Base-by-base conservation (phyloP, 2,888 invertebrate genomes). In the Acrobeloides nanus region DNA sequence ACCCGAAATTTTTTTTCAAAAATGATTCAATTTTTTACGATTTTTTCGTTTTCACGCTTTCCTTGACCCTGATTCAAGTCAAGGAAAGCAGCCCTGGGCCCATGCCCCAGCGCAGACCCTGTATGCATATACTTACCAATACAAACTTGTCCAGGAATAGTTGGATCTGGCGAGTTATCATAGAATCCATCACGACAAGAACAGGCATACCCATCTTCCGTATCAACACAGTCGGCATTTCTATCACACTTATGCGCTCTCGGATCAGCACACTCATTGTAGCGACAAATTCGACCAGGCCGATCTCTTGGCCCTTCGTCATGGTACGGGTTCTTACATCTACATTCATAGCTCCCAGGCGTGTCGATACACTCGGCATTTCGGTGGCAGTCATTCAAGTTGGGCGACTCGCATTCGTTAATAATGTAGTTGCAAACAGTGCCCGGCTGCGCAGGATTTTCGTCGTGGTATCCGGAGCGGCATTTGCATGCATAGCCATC, bases 401-500 rank as follows among this genome's bases (percentile, higher is more conserved):
- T 68, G 12, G 61, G 52, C n/a, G 63, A 63, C 27, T 64, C 63
- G 48, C 72, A 72, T 44, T 72, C 72, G 53, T 72, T 72, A 59
- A 71, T 66, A 62, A 66, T 66, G 53, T 57, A 64, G 21, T 55
- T 53, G 55, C 73, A 73, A 33, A 56, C 54, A 18, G 66, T 64
- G 40, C 73, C 73, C 7, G 73, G 72, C 21, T 62, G 49, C 3
- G 51, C 15, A 6, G 65, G 64, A 42, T 70, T 62, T 33, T 65
- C 63, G 45, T 73, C 73, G 48, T 66, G 62, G 42, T 74, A 73
- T 20, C 71, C 72, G 18, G 54, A 26, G 3, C 64, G 51, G 41
- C 63, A 67, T 12, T 43, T 40, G 47, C 73, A 73, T 27, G 53
- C 51, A 46, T 63, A 73, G 24, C 73, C 70, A 38, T 64, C 60